Evolutionary conservation across 1,140 invertebrate species (phyloP), one percentile per base, ranked within the genome.

Genomic region (Zaprionus taronus): DNA sequence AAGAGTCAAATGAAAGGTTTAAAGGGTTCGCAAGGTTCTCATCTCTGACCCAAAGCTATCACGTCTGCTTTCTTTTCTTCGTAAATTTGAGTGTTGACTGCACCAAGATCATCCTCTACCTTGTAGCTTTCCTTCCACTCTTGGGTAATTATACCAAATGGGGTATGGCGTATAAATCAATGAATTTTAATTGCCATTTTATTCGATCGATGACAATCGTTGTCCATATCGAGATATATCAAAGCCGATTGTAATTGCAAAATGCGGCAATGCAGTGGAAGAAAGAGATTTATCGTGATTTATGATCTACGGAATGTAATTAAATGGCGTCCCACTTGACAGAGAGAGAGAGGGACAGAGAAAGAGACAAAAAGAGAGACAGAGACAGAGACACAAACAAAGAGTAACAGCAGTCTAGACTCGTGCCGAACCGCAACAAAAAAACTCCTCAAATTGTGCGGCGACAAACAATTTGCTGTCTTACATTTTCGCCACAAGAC

Each of bases 231-330:
- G 22, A 38, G 53, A 56, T 66, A 28, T 15, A 47, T 66, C 51
- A 38, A n/a, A 24, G 53, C 1, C 24, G 60, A 70, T 74, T 55
- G 56, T 44, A 68, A 62, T 80, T 80, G 51, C 63, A 51, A 72
- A 78, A 56, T 31, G 56, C 51, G 38, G 26, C 44, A 69, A 34
- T 78, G 64, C 56, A 60, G 41, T 15, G 28, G 28, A 31, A 24
- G 65, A 69, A 65, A 69, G 63, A 22, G 28, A 62, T 64, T 61
- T 65, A 64, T 60, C 41, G 63, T 78, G 77, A 86, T 83, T 89
- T 89, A 86, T 83, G 31, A 24, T 22, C 77, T 65, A 2, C 17
- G 41, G n/a, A 22, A 7, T n/a, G 83, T 51, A 77, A 86, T 86
- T 87, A 87, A 77, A 74, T 72, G 66, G 67, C 63, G 77, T 64